These are phyloP conservation scores for Echinarachnius parma DNA, from an alignment of 53 echinoderm and acorn worm genomes.

Conservation along the genomic window DNA sequence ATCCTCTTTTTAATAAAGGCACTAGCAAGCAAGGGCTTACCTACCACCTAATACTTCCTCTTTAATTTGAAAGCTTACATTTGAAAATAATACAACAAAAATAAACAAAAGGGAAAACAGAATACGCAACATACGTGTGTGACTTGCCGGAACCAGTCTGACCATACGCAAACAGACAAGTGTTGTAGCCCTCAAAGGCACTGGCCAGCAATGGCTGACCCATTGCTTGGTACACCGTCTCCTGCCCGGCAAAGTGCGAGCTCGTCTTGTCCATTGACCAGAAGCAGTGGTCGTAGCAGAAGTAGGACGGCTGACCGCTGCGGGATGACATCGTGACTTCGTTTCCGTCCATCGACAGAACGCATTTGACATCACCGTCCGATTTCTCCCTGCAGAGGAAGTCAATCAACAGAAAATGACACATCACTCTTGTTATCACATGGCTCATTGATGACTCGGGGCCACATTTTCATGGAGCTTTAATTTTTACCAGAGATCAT, in stretches of 20 bases:
- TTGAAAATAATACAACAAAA: no score
- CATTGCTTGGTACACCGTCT: conserved; percentile 73
- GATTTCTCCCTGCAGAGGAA: conserved; percentile 61
- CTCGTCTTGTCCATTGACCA: conserved; percentile 82
- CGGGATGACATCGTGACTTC: conserved; percentile 68
- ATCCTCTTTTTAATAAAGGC: no score
- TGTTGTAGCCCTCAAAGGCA: conserved; percentile 95
- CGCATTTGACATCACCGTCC: conserved; percentile 63
- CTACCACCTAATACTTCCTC: no score
- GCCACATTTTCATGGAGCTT: no score
- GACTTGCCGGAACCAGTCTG: conserved; percentile 99
- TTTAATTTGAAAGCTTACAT: no score
- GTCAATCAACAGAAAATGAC: not conserved
- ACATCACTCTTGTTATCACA: no score
- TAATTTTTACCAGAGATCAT: no score
- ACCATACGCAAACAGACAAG: conserved; percentile 96
- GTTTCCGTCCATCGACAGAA: conserved; percentile 81
- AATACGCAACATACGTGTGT: conserved; percentile 81
- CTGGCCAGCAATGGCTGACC: conserved; percentile 76
- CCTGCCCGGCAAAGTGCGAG: conserved; percentile 64
- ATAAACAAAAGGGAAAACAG: no score
- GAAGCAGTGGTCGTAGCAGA: conserved; percentile 95
- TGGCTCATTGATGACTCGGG: no score
- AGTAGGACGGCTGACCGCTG: conserved; percentile 52
- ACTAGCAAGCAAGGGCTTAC: no score